Evolutionary conservation across 2,888 invertebrate genomes (phyloP).

Genomic region (Drosophila kuntzei): DNA sequence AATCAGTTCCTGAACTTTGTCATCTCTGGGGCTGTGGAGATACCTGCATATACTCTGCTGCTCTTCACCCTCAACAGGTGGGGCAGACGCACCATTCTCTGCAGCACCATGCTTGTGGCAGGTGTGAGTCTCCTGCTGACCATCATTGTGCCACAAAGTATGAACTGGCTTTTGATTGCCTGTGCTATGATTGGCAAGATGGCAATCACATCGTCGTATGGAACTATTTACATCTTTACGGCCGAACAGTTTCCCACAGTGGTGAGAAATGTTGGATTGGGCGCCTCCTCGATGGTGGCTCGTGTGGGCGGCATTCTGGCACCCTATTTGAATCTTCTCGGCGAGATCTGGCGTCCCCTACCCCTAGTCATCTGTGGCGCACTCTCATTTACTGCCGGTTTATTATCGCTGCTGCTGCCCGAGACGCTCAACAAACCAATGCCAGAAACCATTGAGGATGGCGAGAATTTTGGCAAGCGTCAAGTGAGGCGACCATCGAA

Average conservation of each 20-base stretch:
- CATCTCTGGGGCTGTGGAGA: slow-evolving; percentile 91
- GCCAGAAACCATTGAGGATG: slow-evolving; percentile 93
- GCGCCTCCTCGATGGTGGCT: slow-evolving; percentile 94
- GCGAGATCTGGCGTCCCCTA: slow-evolving; percentile 88
- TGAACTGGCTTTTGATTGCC: slow-evolving; percentile 87
- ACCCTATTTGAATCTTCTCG: slow-evolving; percentile 92
- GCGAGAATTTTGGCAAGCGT: slow-evolving; percentile 88
- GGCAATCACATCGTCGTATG: slow-evolving; percentile 90
- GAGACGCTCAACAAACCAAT: slow-evolving; percentile 92
- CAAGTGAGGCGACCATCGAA: slow-evolving; percentile 4
- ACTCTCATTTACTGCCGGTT: slow-evolving; percentile 90
- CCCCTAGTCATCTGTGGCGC: slow-evolving; percentile 92
- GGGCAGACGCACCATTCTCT: slow-evolving; percentile 90
- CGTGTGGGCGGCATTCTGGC: slow-evolving; percentile 90
- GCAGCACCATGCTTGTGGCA: slow-evolving; percentile 89
- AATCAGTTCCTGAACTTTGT: slow-evolving; percentile 91
- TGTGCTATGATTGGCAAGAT: slow-evolving; percentile 91
- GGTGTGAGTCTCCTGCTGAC: slow-evolving; percentile 88
- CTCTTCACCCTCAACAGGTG: slow-evolving; percentile 89
- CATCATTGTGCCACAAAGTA: slow-evolving; percentile 87
- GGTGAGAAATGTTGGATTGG: slow-evolving; percentile 94
- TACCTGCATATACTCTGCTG: slow-evolving; percentile 89
- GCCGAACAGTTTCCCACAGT: slow-evolving; percentile 92
- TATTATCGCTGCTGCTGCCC: slow-evolving; percentile 90
- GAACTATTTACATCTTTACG: slow-evolving; percentile 90